These are phyloP conservation scores for Antedon bifida DNA, from an alignment of 35 echinoderm and acorn worm species.

Conservation along the genomic window DNA sequence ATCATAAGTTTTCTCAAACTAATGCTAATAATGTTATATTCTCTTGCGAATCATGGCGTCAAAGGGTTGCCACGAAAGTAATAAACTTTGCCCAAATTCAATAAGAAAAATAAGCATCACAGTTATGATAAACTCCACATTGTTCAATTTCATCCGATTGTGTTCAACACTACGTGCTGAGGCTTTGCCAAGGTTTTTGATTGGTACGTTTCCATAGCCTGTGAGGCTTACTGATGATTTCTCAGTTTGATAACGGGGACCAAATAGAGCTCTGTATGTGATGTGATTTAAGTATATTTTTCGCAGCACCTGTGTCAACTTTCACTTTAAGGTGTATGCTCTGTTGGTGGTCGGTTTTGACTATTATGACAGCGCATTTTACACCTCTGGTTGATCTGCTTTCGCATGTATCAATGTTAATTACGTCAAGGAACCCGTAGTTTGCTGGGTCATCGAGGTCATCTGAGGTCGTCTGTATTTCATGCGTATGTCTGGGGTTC, in stretches of 20 bases:
- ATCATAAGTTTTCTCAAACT: too few relatives aligned
- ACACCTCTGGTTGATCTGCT: conserved; percentile 4
- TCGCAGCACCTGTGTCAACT: conserved; percentile 19
- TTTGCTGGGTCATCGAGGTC: neutral
- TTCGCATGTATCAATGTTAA: neutral
- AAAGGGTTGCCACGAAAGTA: too few relatives aligned
- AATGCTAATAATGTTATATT: too few relatives aligned
- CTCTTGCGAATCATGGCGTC: too few relatives aligned
- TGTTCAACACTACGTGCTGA: conserved; percentile 2
- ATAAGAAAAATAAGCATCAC: too few relatives aligned
- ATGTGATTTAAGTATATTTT: conserved; percentile 15
- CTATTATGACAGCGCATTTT: conserved; percentile 8
- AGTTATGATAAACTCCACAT: conserved; percentile 13
- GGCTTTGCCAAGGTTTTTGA: conserved; percentile 19
- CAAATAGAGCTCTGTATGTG: conserved; percentile 19
- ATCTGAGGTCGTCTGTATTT: conserved; percentile 1
- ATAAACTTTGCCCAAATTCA: too few relatives aligned
- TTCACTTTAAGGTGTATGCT: conserved; percentile 17
- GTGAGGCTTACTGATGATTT: conserved; percentile 1
- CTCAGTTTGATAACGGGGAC: neutral
- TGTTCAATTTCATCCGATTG: conserved; percentile 3
- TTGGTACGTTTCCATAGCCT: neutral
- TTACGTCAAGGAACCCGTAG: neutral
- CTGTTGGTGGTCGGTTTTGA: conserved; percentile 10
- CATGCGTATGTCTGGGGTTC: conserved; percentile 16